Conservation (phyloP, 2,113 vertebrate species). For the Corynorhinus townsendii region DNA sequence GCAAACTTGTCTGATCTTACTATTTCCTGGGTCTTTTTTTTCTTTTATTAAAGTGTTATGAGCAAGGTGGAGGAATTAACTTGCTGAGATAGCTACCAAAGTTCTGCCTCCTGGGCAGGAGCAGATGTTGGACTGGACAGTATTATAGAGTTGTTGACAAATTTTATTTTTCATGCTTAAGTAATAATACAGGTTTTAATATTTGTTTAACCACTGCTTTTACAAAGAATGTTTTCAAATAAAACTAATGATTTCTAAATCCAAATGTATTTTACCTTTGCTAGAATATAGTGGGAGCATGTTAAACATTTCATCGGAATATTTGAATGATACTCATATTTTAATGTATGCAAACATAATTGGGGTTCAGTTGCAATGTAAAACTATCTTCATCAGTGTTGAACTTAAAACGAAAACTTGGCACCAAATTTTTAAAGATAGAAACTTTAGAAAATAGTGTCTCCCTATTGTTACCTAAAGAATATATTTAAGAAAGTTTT, state of each 20-base stretch:
- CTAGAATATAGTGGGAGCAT: neutral
- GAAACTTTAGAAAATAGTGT: conserved; percentile 69
- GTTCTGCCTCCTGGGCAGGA: neutral
- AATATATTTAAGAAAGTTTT: conserved; percentile 56
- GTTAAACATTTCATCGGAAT: neutral
- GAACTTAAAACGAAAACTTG: conserved; percentile 82
- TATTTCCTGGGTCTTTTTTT: neutral
- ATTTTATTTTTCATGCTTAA: neutral
- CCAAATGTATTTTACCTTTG: neutral
- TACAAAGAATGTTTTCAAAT: neutral
- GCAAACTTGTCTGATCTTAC: neutral
- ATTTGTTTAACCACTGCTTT: neutral
- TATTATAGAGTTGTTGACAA: neutral
- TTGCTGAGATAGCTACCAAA: neutral
- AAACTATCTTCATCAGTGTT: neutral
- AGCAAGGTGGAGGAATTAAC: neutral
- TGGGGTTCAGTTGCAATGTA: neutral
- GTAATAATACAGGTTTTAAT: neutral
- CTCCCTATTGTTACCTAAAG: conserved; percentile 65
- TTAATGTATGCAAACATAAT: conserved; percentile 3
- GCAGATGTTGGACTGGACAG: neutral
- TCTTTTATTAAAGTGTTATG: neutral
- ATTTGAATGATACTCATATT: neutral
- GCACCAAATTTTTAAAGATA: conserved; percentile 80
- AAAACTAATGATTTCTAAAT: neutral